A percentile compares a stretch with the other conserved stretches of the same genome.
Conservation (phyloP, 2,113 vertebrate species). For the Leuciscus idus region DNA sequence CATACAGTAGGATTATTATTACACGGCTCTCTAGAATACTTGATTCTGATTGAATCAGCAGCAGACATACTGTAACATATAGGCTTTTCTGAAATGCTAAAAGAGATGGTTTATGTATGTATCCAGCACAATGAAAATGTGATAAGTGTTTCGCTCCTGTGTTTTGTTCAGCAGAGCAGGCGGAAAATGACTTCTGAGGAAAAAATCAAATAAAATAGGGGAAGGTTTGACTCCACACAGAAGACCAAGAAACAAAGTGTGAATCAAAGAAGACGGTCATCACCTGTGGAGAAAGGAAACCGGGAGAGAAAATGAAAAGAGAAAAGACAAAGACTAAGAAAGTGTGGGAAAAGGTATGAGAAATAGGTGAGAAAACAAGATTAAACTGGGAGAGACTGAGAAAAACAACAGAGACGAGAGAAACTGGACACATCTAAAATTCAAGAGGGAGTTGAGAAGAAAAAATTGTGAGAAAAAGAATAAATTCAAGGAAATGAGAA, state of each 20-base stretch:
- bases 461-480: background rate
- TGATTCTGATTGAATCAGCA: background rate
- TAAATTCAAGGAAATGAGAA: background rate
- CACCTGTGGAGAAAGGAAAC: conserved; percentile 4
- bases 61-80: background rate
- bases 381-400: conserved; percentile 23
- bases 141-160: background rate
- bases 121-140: background rate
- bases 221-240: background rate
- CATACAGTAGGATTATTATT: conserved; percentile 8
- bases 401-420: conserved; percentile 11
- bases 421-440: background rate
- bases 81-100: background rate
- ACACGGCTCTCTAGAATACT: background rate
- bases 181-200: background rate
- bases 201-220: background rate
- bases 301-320: background rate
- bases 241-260: conserved; percentile 13
- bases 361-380: conserved; percentile 39
- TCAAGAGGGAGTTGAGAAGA: conserved; percentile 29
- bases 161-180: conserved; percentile 15
- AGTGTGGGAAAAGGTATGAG: conserved; percentile 22
- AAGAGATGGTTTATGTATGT: background rate
- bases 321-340: background rate
- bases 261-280: background rate